Conservation (phyloP, 2,888 invertebrate species). For the Hyalella azteca region DNA sequence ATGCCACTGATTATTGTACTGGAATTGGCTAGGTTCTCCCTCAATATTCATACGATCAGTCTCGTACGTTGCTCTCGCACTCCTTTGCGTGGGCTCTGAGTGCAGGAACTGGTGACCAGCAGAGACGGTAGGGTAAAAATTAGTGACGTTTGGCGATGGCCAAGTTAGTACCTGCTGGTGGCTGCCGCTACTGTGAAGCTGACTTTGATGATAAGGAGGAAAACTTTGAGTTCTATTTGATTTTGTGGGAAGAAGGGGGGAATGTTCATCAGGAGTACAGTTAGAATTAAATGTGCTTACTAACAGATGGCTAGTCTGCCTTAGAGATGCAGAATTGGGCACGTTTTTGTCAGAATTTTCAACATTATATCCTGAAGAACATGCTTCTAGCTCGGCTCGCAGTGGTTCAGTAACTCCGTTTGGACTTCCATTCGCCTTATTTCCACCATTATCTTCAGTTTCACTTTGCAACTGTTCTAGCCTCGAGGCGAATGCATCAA, state of each 20-base stretch:
- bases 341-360: too few species aligned
- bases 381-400: not conserved
- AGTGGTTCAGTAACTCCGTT: not conserved
- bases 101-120: not conserved
- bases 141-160: not conserved
- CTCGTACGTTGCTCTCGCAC: not conserved
- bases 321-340: too few species aligned
- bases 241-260: not conserved
- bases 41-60: not conserved
- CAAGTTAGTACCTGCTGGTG: not conserved
- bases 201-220: not conserved
- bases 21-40: not conserved
- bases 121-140: not conserved
- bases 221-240: not conserved
- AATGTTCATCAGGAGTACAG: not conserved
- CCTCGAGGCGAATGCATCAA: not conserved
- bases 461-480: slow-evolving; percentile 2
- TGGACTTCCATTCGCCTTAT: not conserved
- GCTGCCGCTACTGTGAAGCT: not conserved
- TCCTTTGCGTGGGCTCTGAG: not conserved
- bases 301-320: too few species aligned
- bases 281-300: not conserved
- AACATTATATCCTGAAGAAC: not conserved
- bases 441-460: not conserved
- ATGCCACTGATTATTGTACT: not conserved